Evolutionary conservation across 2,888 invertebrate species (phyloP).

Genomic region (Perithous albicinctus): DNA sequence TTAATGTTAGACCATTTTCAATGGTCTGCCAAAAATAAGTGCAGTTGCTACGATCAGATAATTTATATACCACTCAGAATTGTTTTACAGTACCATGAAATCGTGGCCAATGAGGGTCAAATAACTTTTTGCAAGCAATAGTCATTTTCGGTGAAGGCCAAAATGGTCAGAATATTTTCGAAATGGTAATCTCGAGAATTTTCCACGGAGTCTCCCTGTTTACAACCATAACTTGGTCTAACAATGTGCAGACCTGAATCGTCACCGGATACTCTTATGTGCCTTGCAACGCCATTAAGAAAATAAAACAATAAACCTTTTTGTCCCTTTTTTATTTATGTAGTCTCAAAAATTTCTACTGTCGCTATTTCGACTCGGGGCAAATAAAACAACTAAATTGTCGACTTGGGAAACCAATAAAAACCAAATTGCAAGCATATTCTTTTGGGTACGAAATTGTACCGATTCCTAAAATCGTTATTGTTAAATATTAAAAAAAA

Average conservation of each 20-base stretch:
- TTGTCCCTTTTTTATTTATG: not conserved
- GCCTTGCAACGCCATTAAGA: not conserved
- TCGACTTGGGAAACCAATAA: not conserved
- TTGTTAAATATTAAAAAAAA: too few species aligned
- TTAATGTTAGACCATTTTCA: too few species aligned
- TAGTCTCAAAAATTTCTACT: not conserved
- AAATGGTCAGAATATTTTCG: not conserved
- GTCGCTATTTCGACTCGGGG: not conserved
- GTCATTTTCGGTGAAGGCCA: not conserved
- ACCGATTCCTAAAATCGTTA: too few species aligned
- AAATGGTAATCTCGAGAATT: not conserved
- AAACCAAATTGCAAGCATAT: not conserved
- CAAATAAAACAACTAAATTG: not conserved
- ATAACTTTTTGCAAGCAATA: not conserved
- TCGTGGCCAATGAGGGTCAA: not conserved
- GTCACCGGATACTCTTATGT: not conserved
- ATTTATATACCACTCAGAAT: not conserved
- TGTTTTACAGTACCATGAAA: not conserved
- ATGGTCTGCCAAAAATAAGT: too few species aligned
- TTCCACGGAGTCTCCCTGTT: not conserved
- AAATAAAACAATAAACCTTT: not conserved
- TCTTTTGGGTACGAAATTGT: too few species aligned
- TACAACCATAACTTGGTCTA: not conserved
- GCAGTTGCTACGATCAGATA: not conserved
- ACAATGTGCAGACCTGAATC: constrained; percentile 3